Conservation (phyloP, 2,113 vertebrate species). For the Pontoporia blainvillei region DNA sequence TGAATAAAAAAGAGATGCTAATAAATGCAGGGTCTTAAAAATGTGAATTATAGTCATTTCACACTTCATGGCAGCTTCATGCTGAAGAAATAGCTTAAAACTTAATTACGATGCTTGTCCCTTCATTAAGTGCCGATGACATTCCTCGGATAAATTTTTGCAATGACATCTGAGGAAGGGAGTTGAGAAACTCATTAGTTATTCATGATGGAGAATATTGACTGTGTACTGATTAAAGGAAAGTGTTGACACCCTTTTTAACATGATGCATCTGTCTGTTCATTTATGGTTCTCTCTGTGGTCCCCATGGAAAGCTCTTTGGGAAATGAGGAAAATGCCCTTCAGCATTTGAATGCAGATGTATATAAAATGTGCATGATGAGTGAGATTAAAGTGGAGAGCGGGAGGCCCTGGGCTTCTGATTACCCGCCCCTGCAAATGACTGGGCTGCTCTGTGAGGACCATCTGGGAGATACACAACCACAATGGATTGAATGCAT, state of each 20-base stretch:
- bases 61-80: slow-evolving; percentile 73
- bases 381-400: neutral
- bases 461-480: neutral
- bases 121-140: slow-evolving; percentile 77
- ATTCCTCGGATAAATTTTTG: slow-evolving; percentile 75
- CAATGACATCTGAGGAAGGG: slow-evolving; percentile 77
- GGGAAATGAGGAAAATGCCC: slow-evolving; percentile 57
- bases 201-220: slow-evolving; percentile 75
- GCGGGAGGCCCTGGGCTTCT: neutral
- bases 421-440: neutral
- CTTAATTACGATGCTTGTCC: slow-evolving; percentile 80
- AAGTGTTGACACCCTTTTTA: slow-evolving; percentile 57
- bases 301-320: slow-evolving; percentile 48
- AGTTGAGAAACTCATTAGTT: slow-evolving; percentile 77
- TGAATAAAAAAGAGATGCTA: slow-evolving; percentile 78
- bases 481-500: neutral
- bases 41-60: slow-evolving; percentile 80
- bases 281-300: slow-evolving; percentile 50
- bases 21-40: slow-evolving; percentile 81
- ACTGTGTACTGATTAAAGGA: slow-evolving; percentile 70
- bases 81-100: slow-evolving; percentile 76
- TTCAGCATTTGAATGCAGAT: slow-evolving; percentile 47
- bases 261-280: slow-evolving; percentile 53
- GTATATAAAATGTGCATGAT: neutral
- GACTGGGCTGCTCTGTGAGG: neutral